These are phyloP conservation scores for Jaculus jaculus DNA, from an alignment of 2,113 vertebrate species.

Conservation along the genomic window DNA sequence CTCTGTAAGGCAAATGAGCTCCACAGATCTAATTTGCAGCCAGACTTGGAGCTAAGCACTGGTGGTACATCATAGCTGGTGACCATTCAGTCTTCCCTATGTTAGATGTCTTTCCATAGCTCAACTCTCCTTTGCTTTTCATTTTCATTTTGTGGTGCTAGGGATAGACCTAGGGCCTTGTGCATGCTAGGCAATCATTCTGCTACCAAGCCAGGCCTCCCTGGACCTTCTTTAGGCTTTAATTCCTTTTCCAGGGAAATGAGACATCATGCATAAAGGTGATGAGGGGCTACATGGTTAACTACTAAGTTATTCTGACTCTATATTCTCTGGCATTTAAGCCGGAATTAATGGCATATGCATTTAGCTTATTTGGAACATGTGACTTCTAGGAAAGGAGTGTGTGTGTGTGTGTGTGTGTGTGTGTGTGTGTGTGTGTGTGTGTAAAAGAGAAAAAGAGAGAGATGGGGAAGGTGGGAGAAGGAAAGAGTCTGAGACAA, in stretches of 20 bases:
- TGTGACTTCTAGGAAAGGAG: background rate
- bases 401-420: background rate
- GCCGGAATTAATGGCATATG: background rate
- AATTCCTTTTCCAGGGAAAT: background rate
- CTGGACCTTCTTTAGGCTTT: background rate
- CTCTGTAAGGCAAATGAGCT: background rate
- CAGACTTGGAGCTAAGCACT: rapidly evolving
- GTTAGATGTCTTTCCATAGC: background rate
- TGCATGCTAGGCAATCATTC: background rate
- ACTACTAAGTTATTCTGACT: background rate
- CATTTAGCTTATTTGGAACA: background rate
- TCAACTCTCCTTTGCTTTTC: background rate
- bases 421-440: background rate
- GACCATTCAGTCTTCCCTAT: background rate
- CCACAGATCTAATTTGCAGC: rapidly evolving
- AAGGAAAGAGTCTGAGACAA: background rate
- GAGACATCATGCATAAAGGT: background rate
- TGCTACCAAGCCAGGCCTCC: background rate
- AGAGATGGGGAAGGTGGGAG: background rate
- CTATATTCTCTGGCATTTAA: background rate
- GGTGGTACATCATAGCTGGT: rapidly evolving
- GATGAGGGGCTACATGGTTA: background rate
- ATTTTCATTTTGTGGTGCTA: background rate
- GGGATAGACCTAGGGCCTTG: background rate
- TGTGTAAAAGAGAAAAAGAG: background rate